Conservation (phyloP, 2,888 invertebrate genomes). For the Andrena dorsata region DNA sequence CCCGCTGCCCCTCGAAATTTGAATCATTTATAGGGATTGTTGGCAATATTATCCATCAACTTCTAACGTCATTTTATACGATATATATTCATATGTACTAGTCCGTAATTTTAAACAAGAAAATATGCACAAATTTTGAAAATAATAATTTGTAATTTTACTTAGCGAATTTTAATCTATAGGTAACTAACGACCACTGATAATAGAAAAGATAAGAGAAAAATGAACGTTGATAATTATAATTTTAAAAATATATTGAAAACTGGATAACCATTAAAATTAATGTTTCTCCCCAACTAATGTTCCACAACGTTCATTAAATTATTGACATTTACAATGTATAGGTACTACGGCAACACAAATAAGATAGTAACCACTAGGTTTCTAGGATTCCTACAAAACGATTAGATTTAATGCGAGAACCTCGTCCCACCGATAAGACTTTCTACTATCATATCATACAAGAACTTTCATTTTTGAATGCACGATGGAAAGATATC, state of each 20-base stretch:
- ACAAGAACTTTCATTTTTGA: not conserved
- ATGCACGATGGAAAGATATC: slow-evolving; percentile 1
- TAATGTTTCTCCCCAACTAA: not conserved
- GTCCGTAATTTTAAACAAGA: not conserved
- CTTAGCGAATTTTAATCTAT: not conserved
- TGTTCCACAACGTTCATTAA: not conserved
- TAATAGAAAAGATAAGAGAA: not conserved
- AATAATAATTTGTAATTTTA: not conserved
- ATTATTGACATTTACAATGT: not conserved
- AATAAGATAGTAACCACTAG: slow-evolving; percentile 20
- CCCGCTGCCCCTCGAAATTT: not conserved
- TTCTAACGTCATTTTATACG: not conserved
- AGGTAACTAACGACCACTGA: not conserved
- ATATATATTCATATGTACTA: no score
- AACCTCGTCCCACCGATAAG: slow-evolving; percentile 14
- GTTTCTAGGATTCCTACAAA: not conserved
- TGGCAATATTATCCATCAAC: not conserved
- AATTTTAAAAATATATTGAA: not conserved
- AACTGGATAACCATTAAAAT: not conserved
- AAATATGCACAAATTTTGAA: not conserved
- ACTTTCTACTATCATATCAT: slow-evolving; percentile 1
- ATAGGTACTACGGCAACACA: not conserved
- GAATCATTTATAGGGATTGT: not conserved
- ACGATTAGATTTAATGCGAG: slow-evolving; percentile 1
- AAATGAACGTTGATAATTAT: not conserved